Evolutionary conservation across 1,140 invertebrate species (phyloP), one percentile per base, ranked within the genome.

Genomic region (Drosophila serrata): DNA sequence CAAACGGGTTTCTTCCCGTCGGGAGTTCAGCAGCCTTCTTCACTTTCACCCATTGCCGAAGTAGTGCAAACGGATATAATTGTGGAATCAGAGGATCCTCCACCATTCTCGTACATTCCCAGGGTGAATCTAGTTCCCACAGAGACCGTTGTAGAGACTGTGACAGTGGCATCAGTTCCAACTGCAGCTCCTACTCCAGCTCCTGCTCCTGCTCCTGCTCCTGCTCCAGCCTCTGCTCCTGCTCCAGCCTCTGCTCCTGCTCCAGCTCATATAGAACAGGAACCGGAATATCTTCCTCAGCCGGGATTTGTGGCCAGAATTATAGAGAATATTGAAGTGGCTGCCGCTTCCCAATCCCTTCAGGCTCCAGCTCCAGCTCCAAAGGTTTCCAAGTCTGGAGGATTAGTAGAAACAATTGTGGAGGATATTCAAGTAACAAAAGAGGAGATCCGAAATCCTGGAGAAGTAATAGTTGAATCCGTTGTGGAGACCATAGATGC

Each of bases 291-390:
- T 9, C 15, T 73, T 15, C 69, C 69, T 15, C 45, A 67, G 9
- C 65, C 65, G 0, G 65, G 65, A 8, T 69, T 69, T 43, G 65
- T 69, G n/a, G 65, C 65, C 13, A 59, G 67, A 35, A 57, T 72
- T 17, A 56, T 73, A 9, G 69, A 59, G 35, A 72, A 58, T 17
- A 73, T 69, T 22, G 65, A 69, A 55, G 65, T 24, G 12, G 62
- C 37, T 5, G 65, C 46, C 8, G 65, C 61, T 2, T 40, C 45
- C 1, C 40, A 42, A 19, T 8, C 61, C 0, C 8, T 40, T 0
- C 61, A 55, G 17, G 45, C 45, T 0, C 35, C 35, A 7, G 46
- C 24, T 1, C 39, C 46, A n/a, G 19, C 46, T 29, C 65, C 46
- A 11, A 69, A 55, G 13, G 31, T 8, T 37, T 27, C 61, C 6